Percentiles rank a stretch among this genome's conserved stretches.
Evolutionary conservation across 2,888 invertebrate species (phyloP).

Genomic region (Oscheius myriophilus): DNA sequence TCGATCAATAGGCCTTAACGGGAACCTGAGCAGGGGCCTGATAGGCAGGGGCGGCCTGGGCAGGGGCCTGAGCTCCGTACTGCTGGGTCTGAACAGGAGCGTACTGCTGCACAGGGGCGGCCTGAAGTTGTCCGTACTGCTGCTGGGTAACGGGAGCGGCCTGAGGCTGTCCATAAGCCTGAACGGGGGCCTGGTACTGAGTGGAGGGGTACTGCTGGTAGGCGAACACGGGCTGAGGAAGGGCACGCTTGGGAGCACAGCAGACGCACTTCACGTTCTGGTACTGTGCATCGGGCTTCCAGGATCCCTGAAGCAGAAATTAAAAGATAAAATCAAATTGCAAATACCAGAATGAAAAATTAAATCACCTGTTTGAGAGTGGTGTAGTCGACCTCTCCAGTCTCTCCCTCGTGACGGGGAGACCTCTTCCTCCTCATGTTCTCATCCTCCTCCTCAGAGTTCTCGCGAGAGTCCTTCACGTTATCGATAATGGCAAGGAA

Average conservation of each 20-base stretch:
- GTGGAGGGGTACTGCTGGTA: not conserved
- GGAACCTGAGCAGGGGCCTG: no score
- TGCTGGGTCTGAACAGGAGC: not conserved
- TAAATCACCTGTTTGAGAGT: slow-evolving; percentile 27
- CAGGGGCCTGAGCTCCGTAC: not conserved
- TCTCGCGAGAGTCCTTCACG: slow-evolving; percentile 12
- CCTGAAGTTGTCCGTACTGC: no score
- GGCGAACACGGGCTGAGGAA: slow-evolving; percentile 16
- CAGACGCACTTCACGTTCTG: slow-evolving; percentile 54
- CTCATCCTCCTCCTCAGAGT: slow-evolving; percentile 21
- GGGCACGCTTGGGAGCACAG: slow-evolving; percentile 48
- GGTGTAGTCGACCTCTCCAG: slow-evolving; percentile 32
- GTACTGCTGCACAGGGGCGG: not conserved
- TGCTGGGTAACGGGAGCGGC: not conserved
- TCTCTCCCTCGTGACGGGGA: not conserved
- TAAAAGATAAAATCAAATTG: no score
- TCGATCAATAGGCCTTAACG: not conserved
- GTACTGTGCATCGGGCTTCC: slow-evolving; percentile 34
- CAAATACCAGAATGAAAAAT: not conserved
- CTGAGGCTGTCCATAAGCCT: slow-evolving; percentile 5
- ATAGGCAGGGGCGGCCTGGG: not conserved
- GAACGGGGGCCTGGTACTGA: no score
- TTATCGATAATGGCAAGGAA: slow-evolving; percentile 38
- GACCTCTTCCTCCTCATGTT: slow-evolving; percentile 8
- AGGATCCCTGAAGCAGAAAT: slow-evolving; percentile 26